Conservation (phyloP, 2,888 invertebrate species). For the Trachelus iudaicus region DNA sequence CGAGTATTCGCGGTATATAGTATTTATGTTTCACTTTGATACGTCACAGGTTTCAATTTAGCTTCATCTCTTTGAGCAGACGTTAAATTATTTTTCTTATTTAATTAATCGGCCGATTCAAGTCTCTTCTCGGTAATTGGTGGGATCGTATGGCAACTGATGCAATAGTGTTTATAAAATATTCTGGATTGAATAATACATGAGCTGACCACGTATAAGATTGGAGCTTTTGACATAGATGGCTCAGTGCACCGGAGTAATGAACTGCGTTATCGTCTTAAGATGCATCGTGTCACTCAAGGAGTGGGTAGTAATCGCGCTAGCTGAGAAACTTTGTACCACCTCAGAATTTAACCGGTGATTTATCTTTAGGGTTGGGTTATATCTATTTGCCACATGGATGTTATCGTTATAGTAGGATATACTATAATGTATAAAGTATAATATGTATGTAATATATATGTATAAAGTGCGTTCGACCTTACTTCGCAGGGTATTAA, state of each 20-base stretch:
- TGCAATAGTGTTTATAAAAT: no score
- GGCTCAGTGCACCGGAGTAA: constrained; percentile 27
- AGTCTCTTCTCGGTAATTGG: no score
- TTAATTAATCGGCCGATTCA: no score
- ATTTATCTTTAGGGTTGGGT: background rate
- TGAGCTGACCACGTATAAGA: constrained; percentile 34
- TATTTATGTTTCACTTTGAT: no score
- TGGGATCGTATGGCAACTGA: no score
- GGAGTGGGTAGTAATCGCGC: constrained; percentile 12
- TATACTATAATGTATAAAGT: no score
- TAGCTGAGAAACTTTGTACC: background rate
- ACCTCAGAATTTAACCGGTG: background rate
- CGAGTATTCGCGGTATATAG: no score
- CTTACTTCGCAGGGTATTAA: no score
- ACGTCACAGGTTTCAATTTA: no score
- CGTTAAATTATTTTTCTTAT: no score
- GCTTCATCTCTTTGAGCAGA: no score
- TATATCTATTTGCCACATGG: background rate
- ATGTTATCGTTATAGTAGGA: background rate
- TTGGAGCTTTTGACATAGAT: background rate
- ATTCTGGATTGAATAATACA: constrained; percentile 34
- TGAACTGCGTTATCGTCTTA: constrained; percentile 39
- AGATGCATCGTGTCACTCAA: constrained; percentile 39
- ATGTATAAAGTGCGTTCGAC: background rate
- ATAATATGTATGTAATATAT: no score